Conservation (phyloP, 2,113 vertebrate species). For the Strigops habroptila region DNA sequence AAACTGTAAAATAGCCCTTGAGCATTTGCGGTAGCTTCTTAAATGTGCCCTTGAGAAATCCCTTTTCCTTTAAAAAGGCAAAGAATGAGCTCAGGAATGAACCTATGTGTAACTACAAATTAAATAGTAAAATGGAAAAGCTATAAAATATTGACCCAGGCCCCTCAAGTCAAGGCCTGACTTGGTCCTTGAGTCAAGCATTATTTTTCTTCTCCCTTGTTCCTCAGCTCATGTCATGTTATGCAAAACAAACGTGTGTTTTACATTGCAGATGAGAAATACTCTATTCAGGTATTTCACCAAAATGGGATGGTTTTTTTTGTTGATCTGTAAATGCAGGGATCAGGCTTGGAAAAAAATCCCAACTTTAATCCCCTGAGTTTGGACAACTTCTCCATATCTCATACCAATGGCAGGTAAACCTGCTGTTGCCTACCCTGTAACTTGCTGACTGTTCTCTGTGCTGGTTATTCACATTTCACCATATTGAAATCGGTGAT, state of each 20-base stretch:
- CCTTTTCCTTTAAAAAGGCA: neutral
- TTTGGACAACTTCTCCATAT: neutral
- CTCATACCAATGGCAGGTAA: neutral
- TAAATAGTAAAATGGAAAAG: neutral
- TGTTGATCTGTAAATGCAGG: neutral
- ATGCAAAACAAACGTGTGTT: neutral
- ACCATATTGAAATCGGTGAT: neutral
- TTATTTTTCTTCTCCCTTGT: neutral
- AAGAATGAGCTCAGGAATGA: neutral
- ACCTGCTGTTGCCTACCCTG: neutral
- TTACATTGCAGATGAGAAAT: neutral
- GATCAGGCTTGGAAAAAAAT: neutral
- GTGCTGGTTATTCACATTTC: neutral
- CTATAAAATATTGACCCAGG: neutral
- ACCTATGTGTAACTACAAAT: neutral
- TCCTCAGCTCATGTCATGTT: neutral
- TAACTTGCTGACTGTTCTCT: neutral
- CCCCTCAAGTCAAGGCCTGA: neutral
- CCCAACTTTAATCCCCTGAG: neutral
- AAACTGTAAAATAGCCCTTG: neutral
- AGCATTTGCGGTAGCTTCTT: neutral
- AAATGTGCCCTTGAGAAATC: neutral
- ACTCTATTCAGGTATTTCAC: neutral
- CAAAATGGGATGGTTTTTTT: neutral
- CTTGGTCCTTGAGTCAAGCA: neutral